phyloP scores from a whole-genome alignment of 2,113 vertebrate species.

The Strigops habroptila region DNA sequence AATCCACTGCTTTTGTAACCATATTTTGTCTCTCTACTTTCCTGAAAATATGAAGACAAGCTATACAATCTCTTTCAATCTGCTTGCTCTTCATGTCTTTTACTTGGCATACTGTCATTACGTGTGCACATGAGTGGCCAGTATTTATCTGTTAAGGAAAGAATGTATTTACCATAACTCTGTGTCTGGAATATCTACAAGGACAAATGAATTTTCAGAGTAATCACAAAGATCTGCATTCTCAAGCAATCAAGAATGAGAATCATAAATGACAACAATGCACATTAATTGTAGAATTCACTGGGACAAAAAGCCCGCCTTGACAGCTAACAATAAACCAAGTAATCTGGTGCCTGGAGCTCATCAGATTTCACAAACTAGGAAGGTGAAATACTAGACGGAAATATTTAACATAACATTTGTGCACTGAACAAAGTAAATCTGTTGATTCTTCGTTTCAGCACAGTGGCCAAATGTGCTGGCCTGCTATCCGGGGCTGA shows the following conservation, averaged over 20 bases:
- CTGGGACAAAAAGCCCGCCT: background rate
- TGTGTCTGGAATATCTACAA: background rate
- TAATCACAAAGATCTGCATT: background rate
- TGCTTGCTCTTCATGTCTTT: background rate
- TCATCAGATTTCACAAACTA: background rate
- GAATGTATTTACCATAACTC: background rate
- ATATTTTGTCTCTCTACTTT: background rate
- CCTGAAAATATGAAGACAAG: background rate
- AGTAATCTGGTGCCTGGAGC: accelerated
- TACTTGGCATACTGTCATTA: accelerated
- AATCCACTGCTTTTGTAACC: background rate
- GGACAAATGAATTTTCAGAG: background rate
- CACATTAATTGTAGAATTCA: background rate
- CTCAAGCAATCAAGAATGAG: background rate
- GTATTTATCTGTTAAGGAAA: background rate
- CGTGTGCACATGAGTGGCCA: background rate
- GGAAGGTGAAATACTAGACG: background rate
- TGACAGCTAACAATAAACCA: background rate
- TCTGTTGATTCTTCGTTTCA: background rate
- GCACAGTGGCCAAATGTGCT: background rate
- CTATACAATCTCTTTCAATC: background rate
- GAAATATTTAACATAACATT: background rate
- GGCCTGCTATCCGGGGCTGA: background rate
- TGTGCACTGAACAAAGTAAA: background rate
- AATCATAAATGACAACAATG: background rate